These are phyloP conservation scores for Cyclopterus lumpus DNA, from an alignment of 2,797 vertebrate species.

Conservation along the genomic window DNA sequence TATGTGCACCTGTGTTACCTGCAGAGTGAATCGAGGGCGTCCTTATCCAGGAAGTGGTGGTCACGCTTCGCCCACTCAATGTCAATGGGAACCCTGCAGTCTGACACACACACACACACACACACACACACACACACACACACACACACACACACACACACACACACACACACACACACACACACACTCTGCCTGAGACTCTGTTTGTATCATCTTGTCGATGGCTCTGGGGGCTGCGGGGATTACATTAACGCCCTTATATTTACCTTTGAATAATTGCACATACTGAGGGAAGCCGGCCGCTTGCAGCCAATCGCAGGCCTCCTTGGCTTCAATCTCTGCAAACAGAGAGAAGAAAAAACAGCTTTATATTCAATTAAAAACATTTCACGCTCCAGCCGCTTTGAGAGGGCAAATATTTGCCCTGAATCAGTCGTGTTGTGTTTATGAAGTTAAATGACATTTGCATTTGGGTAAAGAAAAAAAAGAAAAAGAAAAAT, in stretches of 20 bases:
- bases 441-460: slow-evolving; percentile 73
- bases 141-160: slow-evolving; percentile 37
- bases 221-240: neutral
- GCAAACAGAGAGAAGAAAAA: slow-evolving; percentile 66
- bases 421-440: slow-evolving; percentile 64
- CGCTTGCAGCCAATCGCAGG: slow-evolving; percentile 90
- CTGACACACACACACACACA: slow-evolving; percentile 69
- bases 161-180: slow-evolving; percentile 15
- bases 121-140: slow-evolving; percentile 32
- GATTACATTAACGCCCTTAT: slow-evolving; percentile 29
- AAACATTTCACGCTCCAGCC: slow-evolving; percentile 54
- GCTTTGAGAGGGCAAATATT: slow-evolving; percentile 71
- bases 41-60: slow-evolving; percentile 89
- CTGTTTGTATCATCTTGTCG: neutral
- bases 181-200: slow-evolving; percentile 4
- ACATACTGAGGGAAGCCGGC: slow-evolving; percentile 92
- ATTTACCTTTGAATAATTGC: slow-evolving; percentile 89
- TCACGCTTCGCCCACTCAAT: slow-evolving; percentile 85
- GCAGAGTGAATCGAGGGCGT: slow-evolving; percentile 88
- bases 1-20: slow-evolving; percentile 77
- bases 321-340: slow-evolving; percentile 93
- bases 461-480: slow-evolving; percentile 44
- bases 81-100: slow-evolving; percentile 89
- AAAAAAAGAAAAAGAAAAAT: slow-evolving; percentile 7
- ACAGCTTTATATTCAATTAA: slow-evolving; percentile 50